These are phyloP conservation scores for Trichogramma pretiosum DNA, from an alignment of 1,140 invertebrate species.

Conservation along the genomic window DNA sequence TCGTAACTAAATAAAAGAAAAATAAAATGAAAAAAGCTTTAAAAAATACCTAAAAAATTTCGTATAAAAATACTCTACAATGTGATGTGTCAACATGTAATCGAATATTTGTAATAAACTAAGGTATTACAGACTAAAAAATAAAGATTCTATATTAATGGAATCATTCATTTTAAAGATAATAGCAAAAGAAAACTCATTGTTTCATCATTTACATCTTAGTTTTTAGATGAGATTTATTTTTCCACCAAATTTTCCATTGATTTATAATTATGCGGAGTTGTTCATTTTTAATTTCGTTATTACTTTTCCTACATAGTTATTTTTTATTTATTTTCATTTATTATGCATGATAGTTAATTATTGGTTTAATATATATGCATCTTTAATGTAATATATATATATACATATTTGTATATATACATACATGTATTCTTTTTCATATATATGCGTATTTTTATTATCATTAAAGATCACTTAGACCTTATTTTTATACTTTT, in stretches of 20 bases:
- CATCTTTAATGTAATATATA: constrained; percentile 7
- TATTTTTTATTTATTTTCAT: constrained; percentile 9
- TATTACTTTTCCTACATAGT: constrained; percentile 5
- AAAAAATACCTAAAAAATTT: too few relatives aligned
- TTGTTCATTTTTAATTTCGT: constrained; percentile 4
- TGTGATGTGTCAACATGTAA: too few relatives aligned
- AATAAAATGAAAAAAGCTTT: too few relatives aligned
- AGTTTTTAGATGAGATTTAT: constrained; percentile 17
- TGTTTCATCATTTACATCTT: constrained; percentile 14
- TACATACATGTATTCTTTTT: constrained; percentile 12
- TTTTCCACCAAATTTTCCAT: constrained; percentile 9
- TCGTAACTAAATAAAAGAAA: too few relatives aligned
- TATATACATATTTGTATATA: constrained; percentile 12
- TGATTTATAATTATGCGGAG: constrained; percentile 13
- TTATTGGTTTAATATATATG: constrained; percentile 8
- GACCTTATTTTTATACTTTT: constrained; percentile 8
- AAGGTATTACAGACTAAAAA: too few relatives aligned
- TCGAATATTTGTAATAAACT: too few relatives aligned
- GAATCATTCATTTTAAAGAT: background rate
- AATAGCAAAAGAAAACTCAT: constrained; percentile 2
- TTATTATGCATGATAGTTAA: constrained; percentile 15
- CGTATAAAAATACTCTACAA: too few relatives aligned
- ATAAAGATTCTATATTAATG: too few relatives aligned
- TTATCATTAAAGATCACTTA: constrained; percentile 18
- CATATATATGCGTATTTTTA: constrained; percentile 17